Percentiles rank a stretch among this genome's conserved stretches.
Evolutionary conservation across 2,888 invertebrate genomes (phyloP).

Genomic region (Plemyria rubiginata): DNA sequence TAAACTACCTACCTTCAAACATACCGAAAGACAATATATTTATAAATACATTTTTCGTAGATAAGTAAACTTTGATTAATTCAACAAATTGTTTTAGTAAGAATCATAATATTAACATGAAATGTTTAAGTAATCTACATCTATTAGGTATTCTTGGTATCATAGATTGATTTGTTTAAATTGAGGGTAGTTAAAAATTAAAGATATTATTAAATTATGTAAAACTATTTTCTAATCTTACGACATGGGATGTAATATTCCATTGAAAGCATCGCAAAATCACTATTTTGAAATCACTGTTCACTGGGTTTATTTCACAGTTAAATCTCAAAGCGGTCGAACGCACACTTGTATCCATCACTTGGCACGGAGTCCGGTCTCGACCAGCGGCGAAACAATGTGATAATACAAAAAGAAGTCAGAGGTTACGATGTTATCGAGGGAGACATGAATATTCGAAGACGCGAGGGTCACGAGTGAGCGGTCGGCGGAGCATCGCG

Average conservation of each 20-base stretch:
- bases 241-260: conserved; percentile 73
- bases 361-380: conserved; percentile 74
- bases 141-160: background rate
- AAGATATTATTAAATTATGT: conserved; percentile 30
- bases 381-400: conserved; percentile 72
- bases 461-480: conserved; percentile 84
- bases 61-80: background rate
- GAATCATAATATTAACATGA: background rate
- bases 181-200: conserved; percentile 22
- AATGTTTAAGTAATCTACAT: background rate
- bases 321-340: conserved; percentile 58
- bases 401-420: conserved; percentile 83
- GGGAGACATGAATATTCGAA: conserved; percentile 84
- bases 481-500: conserved; percentile 77
- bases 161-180: background rate
- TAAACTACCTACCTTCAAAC: background rate
- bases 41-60: background rate
- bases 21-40: background rate
- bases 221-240: conserved; percentile 72
- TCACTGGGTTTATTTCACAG: conserved; percentile 74
- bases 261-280: conserved; percentile 65
- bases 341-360: conserved; percentile 78
- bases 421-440: conserved; percentile 83
- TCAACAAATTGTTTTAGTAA: background rate
- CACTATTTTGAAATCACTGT: conserved; percentile 74